Conservation (phyloP, 2,888 invertebrate genomes). For the Hemicrepidius hirtus region DNA sequence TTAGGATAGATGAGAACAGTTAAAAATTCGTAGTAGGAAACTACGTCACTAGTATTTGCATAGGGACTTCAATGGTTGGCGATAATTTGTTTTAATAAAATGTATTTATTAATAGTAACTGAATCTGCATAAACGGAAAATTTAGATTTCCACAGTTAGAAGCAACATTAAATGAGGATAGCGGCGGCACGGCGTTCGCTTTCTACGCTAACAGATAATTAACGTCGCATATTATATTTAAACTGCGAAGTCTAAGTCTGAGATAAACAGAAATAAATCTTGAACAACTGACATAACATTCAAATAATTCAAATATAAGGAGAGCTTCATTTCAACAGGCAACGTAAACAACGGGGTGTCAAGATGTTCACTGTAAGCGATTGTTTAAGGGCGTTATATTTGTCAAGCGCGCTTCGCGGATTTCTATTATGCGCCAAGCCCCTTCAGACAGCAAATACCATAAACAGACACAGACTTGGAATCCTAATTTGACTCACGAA, state of each 20-base stretch:
- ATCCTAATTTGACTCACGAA: slow-evolving; percentile 32
- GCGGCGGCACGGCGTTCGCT: not conserved
- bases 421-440: slow-evolving; percentile 43
- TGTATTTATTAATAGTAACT: no score
- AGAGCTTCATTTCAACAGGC: slow-evolving; percentile 43
- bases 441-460: slow-evolving; percentile 39
- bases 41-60: no score
- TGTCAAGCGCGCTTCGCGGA: slow-evolving; percentile 45
- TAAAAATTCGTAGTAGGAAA: no score
- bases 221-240: not conserved
- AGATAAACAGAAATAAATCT: slow-evolving; percentile 44
- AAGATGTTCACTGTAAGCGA: slow-evolving; percentile 47
- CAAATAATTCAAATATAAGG: slow-evolving; percentile 44
- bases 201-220: slow-evolving; percentile 10
- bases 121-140: no score
- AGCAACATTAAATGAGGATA: not conserved
- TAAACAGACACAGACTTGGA: slow-evolving; percentile 24
- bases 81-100: not conserved
- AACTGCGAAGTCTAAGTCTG: slow-evolving; percentile 18
- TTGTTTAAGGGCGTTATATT: slow-evolving; percentile 48
- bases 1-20: no score
- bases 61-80: no score
- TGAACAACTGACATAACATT: slow-evolving; percentile 45
- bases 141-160: not conserved
- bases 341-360: slow-evolving; percentile 45